phyloP scores from a whole-genome alignment of 2,888 invertebrate species.

The Hedychridium roseum region DNA sequence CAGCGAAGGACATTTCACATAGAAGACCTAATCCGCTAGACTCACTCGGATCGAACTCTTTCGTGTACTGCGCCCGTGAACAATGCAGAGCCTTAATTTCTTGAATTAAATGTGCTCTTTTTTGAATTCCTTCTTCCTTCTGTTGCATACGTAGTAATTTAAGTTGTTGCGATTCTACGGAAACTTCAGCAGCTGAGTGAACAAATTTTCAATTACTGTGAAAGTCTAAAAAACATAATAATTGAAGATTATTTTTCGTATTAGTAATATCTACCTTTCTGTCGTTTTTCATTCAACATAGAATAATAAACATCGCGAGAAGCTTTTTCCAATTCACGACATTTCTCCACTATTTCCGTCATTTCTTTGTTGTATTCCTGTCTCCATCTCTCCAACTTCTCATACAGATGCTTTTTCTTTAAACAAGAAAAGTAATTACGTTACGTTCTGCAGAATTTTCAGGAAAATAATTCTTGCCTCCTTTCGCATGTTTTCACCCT shows the following conservation, averaged over 20 bases:
- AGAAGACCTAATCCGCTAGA: slow-evolving; percentile 69
- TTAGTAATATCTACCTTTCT: slow-evolving; percentile 20
- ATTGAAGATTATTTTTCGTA: background rate
- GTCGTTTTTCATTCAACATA: slow-evolving; percentile 33
- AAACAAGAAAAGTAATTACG: background rate
- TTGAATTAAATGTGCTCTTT: slow-evolving; percentile 60
- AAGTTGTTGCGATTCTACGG: slow-evolving; percentile 30
- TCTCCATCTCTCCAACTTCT: slow-evolving; percentile 27
- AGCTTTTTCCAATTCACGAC: slow-evolving; percentile 24
- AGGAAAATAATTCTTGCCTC: slow-evolving; percentile 13
- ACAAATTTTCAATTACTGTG: background rate
- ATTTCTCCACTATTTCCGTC: slow-evolving; percentile 27
- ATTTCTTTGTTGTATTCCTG: slow-evolving; percentile 18
- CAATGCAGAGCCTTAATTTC: slow-evolving; percentile 61
- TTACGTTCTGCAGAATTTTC: background rate
- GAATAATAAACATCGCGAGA: slow-evolving; percentile 23
- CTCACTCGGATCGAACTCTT: slow-evolving; percentile 70
- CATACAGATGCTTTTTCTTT: slow-evolving; percentile 27
- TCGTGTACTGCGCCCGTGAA: slow-evolving; percentile 45
- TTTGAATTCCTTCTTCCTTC: slow-evolving; percentile 55
- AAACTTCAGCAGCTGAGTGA: slow-evolving; percentile 29
- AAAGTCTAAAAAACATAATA: no score
- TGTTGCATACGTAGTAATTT: slow-evolving; percentile 32
- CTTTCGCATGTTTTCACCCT: slow-evolving; percentile 20
- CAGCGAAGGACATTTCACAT: slow-evolving; percentile 73